Base-by-base conservation (phyloP, 2,888 invertebrate genomes). In the Altica lythri region DNA sequence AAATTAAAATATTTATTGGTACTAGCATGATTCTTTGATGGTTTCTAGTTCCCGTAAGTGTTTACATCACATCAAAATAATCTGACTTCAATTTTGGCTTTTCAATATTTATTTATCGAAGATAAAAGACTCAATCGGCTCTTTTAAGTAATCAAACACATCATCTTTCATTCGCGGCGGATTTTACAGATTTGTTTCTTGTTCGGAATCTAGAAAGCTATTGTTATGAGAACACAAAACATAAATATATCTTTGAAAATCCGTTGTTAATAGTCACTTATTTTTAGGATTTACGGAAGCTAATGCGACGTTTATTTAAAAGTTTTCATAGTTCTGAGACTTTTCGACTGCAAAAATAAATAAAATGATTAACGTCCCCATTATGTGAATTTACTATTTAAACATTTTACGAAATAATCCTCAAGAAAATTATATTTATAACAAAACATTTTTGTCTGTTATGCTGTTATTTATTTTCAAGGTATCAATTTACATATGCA, bases 1-100 rank as follows among this genome's bases (percentile, higher is more conserved):
- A 67, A 72, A 70, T 71, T 71, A 70, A 72, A 70, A 68, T 72
- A 72, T 72, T 71, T 72, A 70, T 72, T 69, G 70, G 68, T 68
- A 68, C 68, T 69, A 69, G 66, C 56, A 13, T 45, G 64, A 60
- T 65, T 67, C 68, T 71, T 71, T 70, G 70, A 70, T 69, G 68
- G 62, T 68, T 66, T 67, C 68, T 70, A 66, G 68, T 69, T 68
- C 60, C 62, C 59, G 63, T 68, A 67, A 71, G 70, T 70, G 70
- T 70, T 70, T 70, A 70, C 66, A 60, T 54, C 61, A 57, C 66
- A 62, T 66, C 67, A 69, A 70, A 70, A 70, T 70, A 70, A 69
- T 67, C 69, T 53, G 60, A 66, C 67, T 69, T 65, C 64, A 65
- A 63, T 57, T 59, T 61, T 62, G 65, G 55, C 59, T 62, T 60